Conservation (phyloP, 2,888 invertebrate genomes). For the Andrena dorsata region DNA sequence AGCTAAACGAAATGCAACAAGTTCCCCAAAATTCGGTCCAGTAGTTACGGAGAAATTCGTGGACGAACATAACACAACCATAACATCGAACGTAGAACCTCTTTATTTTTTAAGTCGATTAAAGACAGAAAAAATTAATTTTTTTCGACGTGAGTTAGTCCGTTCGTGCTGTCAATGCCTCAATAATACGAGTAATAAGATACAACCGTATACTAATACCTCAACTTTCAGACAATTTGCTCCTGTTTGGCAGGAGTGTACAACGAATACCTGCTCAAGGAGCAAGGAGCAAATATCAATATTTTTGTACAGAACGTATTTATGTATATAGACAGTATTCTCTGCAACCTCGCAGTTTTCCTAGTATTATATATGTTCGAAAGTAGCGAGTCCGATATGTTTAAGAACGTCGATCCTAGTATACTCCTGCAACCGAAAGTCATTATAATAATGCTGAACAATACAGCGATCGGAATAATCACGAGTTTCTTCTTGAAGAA, state of each 20-base stretch:
- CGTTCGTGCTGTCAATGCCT: not conserved
- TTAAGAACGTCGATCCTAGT: constrained; percentile 86
- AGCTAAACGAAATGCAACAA: no score
- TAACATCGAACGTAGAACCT: no score
- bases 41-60: no score
- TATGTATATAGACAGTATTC: constrained; percentile 97
- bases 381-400: constrained; percentile 88
- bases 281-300: constrained; percentile 92
- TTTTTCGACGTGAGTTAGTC: no score
- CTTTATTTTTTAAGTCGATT: no score
- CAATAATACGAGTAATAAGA: not conserved
- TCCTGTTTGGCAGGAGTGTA: constrained; percentile 98
- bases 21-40: no score
- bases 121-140: no score
- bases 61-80: no score
- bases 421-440: constrained; percentile 89
- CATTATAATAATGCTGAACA: constrained; percentile 93
- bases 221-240: constrained; percentile 90
- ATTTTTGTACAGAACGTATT: constrained; percentile 97
- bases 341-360: constrained; percentile 94
- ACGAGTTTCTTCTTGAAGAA: constrained; percentile 97
- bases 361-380: constrained; percentile 85
- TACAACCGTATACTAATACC: constrained; percentile 8
- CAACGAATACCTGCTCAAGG: constrained; percentile 96
- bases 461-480: constrained; percentile 95